A percentile compares a stretch with the other conserved stretches of the same genome.
Evolutionary conservation across 2,888 invertebrate genomes (phyloP).

Genomic region (Oscheius sp.): DNA sequence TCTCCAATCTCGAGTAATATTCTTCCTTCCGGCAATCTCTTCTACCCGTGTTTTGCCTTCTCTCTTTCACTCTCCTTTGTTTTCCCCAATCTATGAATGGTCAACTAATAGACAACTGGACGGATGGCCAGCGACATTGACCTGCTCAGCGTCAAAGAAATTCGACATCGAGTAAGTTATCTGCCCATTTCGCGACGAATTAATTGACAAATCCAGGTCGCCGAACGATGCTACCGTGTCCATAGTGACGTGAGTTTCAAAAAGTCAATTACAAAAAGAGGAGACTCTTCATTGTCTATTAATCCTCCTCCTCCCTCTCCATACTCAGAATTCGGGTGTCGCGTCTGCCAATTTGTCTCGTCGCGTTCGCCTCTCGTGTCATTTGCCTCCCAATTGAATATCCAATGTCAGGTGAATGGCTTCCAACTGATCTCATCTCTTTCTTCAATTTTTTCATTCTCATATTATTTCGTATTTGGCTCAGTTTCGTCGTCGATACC

Average conservation of each 20-base stretch:
- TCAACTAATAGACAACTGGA: background rate
- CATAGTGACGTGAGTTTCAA: constrained; percentile 28
- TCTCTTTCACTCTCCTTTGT: background rate
- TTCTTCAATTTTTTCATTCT: background rate
- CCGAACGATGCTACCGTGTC: constrained; percentile 24
- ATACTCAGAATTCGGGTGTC: too few species aligned
- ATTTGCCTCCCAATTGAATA: constrained; percentile 22
- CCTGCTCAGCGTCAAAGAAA: constrained; percentile 18
- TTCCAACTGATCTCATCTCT: constrained; percentile 15
- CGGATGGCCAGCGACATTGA: constrained; percentile 26
- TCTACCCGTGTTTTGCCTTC: too few species aligned
- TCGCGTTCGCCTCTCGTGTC: constrained; percentile 3
- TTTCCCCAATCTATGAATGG: background rate
- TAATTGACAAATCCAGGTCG: background rate
- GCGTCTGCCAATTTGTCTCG: constrained; percentile 9
- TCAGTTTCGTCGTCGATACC: background rate
- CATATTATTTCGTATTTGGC: background rate
- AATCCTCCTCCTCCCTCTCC: too few species aligned
- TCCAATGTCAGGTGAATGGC: constrained; percentile 26
- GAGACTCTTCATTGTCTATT: background rate
- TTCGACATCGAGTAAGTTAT: constrained; percentile 22
- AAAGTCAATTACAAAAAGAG: background rate
- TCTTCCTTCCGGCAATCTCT: constrained; percentile 26
- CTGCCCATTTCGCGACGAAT: too few species aligned
- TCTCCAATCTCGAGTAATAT: background rate